Conservation (phyloP, 35 echinoderm and acorn worm genomes). For the Heliocidaris erythrogramma region DNA sequence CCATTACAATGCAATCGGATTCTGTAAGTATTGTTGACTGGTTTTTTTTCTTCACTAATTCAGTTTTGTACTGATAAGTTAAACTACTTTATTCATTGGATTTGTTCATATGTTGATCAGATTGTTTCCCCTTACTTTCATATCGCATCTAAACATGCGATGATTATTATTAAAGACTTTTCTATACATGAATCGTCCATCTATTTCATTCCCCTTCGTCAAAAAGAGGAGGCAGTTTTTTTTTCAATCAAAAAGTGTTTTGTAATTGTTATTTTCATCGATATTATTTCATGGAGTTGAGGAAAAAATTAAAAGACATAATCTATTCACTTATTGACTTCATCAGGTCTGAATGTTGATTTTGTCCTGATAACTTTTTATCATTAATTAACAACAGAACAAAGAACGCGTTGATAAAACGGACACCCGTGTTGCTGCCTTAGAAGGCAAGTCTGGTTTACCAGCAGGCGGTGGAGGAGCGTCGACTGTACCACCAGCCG, state of each 20-base stretch:
- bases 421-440: background rate
- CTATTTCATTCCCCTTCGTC: too few relatives aligned
- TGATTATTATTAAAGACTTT: too few relatives aligned
- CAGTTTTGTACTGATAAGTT: background rate
- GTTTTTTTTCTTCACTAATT: background rate
- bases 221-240: too few relatives aligned
- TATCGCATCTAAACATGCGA: too few relatives aligned
- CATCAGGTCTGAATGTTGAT: background rate
- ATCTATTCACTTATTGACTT: background rate
- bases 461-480: constrained; percentile 5
- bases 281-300: background rate
- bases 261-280: too few relatives aligned
- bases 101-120: background rate
- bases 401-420: background rate
- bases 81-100: background rate
- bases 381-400: background rate
- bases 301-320: background rate
- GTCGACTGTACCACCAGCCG: background rate
- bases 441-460: constrained; percentile 19
- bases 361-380: background rate
- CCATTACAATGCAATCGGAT: background rate
- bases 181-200: too few relatives aligned
- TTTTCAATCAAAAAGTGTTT: too few relatives aligned
- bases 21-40: background rate
- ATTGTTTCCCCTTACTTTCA: too few relatives aligned